Base-by-base conservation (phyloP, 2,797 vertebrate species). In the Paguma larvata region DNA sequence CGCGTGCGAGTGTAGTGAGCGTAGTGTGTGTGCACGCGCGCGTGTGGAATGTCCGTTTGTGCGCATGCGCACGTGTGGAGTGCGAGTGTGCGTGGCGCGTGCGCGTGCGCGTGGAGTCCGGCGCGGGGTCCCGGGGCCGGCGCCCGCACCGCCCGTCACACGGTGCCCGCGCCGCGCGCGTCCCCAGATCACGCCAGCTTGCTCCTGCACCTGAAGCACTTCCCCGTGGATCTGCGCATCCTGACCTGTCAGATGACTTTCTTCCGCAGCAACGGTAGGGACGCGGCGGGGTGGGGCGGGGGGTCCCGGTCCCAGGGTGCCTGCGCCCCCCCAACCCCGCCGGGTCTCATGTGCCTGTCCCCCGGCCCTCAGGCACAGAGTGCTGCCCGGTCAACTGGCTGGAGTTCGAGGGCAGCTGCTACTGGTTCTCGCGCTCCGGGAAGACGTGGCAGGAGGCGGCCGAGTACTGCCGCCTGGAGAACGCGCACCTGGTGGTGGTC, bases 301-400 rank as follows among this genome's bases (percentile, higher is more conserved):
- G 0, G 3, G 12, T 68, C 27, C n/a, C 15, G 1, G 9, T 15
- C 13, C 68, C 30, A 1, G n/a, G 1, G 46, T 38, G 5, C 59
- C 53, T 38, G 32, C 19, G 15, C 4, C 34, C 30, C 8, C 78
- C 13, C 4, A n/a, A 25, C 8, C 78, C 13, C 1, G 19, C 34
- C 0, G 30, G 34, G 8, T 21, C 94, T 93, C 51, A 89, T 13
- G 16, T 2, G 59, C 53, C 27, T 21, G 62, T 65, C 11, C 14
- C 27, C 1, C 2, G 12, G 3, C n/a, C 53, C 59, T 6, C 79
- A 98, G 96, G 96, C 70, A 97, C 96, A 0, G 92, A 96, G 1
- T 99, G 99, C 80, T 99, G 99, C 97, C 98, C 99, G 0, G 0
- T 98, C 3, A 91, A 95, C 5, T 99, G 99, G 99, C 19, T 96